These are phyloP conservation scores for Drosophila bocki DNA, from an alignment of 1,140 invertebrate genomes.

Conservation along the genomic window DNA sequence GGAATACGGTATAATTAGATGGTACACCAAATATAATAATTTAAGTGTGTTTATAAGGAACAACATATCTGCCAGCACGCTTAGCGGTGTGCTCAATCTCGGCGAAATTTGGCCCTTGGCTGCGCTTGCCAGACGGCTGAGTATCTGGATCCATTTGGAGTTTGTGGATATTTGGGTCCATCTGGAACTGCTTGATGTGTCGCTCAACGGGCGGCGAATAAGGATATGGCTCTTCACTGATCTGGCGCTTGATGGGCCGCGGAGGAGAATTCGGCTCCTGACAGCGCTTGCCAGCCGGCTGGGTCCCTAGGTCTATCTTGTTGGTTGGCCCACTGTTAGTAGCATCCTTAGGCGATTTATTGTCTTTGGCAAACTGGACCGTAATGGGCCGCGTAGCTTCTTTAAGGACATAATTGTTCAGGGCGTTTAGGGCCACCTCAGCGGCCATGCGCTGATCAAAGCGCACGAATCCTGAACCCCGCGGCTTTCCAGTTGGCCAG, in stretches of 20 bases:
- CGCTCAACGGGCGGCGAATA: background rate
- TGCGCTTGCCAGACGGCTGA: no score
- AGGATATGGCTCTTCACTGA: background rate
- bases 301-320: background rate
- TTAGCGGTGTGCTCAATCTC: background rate
- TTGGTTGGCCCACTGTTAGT: background rate
- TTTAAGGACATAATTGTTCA: background rate
- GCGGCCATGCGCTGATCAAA: slow-evolving; percentile 11
- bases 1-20: background rate
- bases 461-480: slow-evolving; percentile 38
- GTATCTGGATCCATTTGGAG: background rate
- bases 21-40: background rate
- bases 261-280: background rate
- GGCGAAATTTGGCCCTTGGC: background rate
- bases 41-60: background rate
- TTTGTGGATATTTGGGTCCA: background rate
- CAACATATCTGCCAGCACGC: background rate
- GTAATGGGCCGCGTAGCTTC: background rate
- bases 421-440: background rate
- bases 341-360: no score
- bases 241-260: background rate
- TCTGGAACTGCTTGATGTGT: background rate
- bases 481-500: background rate
- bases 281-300: background rate
- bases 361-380: background rate